Conservation (phyloP, 2,888 invertebrate species). For the Antitype chi region DNA sequence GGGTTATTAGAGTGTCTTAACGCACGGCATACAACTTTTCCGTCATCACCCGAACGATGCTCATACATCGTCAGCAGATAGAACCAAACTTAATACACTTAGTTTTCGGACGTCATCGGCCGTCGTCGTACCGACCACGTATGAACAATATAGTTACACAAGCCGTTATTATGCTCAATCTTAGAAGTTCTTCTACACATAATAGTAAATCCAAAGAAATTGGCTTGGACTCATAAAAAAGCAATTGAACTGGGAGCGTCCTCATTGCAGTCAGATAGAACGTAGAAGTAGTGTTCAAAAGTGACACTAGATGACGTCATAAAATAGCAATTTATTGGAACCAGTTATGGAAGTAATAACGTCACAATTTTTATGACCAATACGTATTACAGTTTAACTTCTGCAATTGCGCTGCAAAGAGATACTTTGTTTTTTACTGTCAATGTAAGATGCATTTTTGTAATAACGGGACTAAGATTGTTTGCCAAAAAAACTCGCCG, state of each 20-base stretch:
- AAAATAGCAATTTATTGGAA: constrained; percentile 44
- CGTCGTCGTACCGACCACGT: neutral
- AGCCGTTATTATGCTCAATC: neutral
- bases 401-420: constrained; percentile 41
- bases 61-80: neutral
- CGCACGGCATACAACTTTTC: neutral
- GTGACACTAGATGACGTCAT: constrained; percentile 31
- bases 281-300: constrained; percentile 2
- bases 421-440: constrained; percentile 44
- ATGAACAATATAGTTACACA: neutral
- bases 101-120: neutral
- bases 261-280: neutral
- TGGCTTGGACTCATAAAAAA: neutral
- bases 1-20: neutral
- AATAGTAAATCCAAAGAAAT: neutral
- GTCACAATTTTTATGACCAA: constrained; percentile 46
- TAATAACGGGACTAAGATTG: neutral
- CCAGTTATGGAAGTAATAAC: constrained; percentile 37
- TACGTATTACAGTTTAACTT: constrained; percentile 34
- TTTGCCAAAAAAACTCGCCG: neutral
- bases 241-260: neutral
- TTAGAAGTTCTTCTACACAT: neutral
- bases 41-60: neutral
- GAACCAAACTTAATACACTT: neutral
- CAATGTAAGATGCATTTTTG: neutral